A percentile compares a stretch with the other conserved stretches of the same genome.
Evolutionary conservation across 1,140 invertebrate species (phyloP).

Genomic region (Psilanteris sp.): DNA sequence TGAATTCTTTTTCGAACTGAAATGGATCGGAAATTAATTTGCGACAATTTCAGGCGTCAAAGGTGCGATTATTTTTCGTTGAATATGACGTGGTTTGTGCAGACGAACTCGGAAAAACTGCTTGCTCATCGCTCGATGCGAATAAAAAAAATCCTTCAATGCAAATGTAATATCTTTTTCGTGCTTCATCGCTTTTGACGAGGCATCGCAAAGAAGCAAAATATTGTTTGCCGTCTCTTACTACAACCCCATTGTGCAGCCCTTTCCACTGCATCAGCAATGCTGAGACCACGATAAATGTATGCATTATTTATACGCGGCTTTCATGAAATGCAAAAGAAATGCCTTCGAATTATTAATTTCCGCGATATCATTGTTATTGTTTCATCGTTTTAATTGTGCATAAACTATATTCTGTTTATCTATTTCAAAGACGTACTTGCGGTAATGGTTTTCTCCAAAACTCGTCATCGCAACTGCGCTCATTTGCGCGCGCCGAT

Average conservation of each 20-base stretch:
- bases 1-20: background rate
- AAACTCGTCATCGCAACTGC: background rate
- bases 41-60: conserved; percentile 15
- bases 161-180: conserved; percentile 65
- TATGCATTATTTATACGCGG: conserved; percentile 62
- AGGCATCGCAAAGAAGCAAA: conserved; percentile 56
- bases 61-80: conserved; percentile 33
- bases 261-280: conserved; percentile 57
- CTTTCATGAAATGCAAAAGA: conserved; percentile 59
- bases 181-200: conserved; percentile 64
- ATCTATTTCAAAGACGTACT: no score
- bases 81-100: conserved; percentile 31
- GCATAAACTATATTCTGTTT: background rate
- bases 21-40: conserved; percentile 7
- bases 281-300: conserved; percentile 55
- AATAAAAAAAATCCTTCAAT: conserved; percentile 52
- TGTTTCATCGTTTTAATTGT: conserved; percentile 40
- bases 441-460: no score
- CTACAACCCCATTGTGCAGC: conserved; percentile 48
- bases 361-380: conserved; percentile 45
- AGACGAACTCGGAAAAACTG: conserved; percentile 19
- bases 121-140: conserved; percentile 38
- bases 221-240: conserved; percentile 59
- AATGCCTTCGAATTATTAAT: conserved; percentile 61
- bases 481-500: no score